Base-by-base conservation (phyloP, 92 coral and sea anemone species). In the Epizoanthus scotinus region DNA sequence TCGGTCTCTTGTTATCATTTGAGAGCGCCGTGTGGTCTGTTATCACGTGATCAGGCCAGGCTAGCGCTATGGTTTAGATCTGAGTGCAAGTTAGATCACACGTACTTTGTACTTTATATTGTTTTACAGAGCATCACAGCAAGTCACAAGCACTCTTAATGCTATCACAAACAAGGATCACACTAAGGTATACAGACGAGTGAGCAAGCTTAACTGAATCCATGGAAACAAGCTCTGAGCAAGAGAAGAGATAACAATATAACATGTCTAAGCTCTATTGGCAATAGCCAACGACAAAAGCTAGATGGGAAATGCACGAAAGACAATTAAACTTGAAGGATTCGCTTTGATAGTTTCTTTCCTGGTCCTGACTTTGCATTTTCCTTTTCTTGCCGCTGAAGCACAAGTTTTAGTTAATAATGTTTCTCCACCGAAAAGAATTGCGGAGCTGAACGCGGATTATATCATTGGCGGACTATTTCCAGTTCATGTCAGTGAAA, bases 401-500 rank as follows among this genome's bases (percentile, higher is more conserved):
- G 29, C 15, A 20, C 17, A 21, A 13, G 65, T 31, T 74, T 34
- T 38, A 22, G 21, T 8, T 29, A n/a, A 27, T 0, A 64, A 19
- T 0, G 63, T 70, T 34, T 73, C 67, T 36, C 71, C 73, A 0
- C 99, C 99, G 36, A 78, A 54, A 65, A 79, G 89, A 56, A 81
- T 83, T 14, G 71, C 89, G 67, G 73, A 90, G 10, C 62, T 85
- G 1, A 55, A 85, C 17, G 94, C 91, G 2, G 98, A 96, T 77
- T 82, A 83, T 55, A 84, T 90, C 53, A 78, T 96, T 22, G 99
- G 99, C 0, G 99, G 93, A 1, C 83, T 91, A 22, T 92, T 96
- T 34, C 99, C 99, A 0, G 92, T 91, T 17, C 93, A 90, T 34
- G 65, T 96, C 6, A 78, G 61, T 8, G 94, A 88, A 59, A 84